Evolutionary conservation across 92 coral and sea anemone species (phyloP), one percentile per base, ranked within the genome.

Genomic region (Galaxea fascicularis): DNA sequence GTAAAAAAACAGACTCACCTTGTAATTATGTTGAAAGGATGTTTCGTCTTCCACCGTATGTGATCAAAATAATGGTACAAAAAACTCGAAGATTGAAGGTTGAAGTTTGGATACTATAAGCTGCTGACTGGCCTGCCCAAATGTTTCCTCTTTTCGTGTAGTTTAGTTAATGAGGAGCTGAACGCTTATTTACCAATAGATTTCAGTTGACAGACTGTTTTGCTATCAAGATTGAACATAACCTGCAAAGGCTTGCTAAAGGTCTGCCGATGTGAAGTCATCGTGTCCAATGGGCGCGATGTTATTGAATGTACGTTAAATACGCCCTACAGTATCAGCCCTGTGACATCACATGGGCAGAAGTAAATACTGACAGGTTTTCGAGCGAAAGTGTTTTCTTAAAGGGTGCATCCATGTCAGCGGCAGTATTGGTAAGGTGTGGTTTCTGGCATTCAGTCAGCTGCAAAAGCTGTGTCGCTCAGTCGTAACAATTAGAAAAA

Each of bases 241-340:
- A 27, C n/a, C 29, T 46, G 54, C 53, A 21, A 52, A 8, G 26
- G 41, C 53, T 52, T 57, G 41, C 35, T 17, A 70, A 44, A 39
- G 28, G 57, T 9, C 78, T 54, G 58, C 24, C 35, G 66, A 69
- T 54, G 71, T 82, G 78, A 71, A 82, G 78, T 82, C 86, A 82
- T 82, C 78, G 70, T 71, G 77, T 35, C 16, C 14, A 56, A 82
- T 7, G 30, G 10, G 70, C 62, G 78, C 28, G 13, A 45, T 41
- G 20, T 71, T 22, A 70, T 72, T 56, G 69, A 82, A 69, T 58
- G 67, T 57, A 26, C n/a, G 70, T 76, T 82, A 0, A 16, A 82
- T 71, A 82, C 86, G 86, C 86, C 86, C 86, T 54, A 58, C 28
- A 57, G 29, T 53, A 27, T 82, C 78, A 44, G 58, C 63, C 76